Base-by-base conservation (phyloP, 1,140 invertebrate species). In the Macrobrachium rosenbergii region DNA sequence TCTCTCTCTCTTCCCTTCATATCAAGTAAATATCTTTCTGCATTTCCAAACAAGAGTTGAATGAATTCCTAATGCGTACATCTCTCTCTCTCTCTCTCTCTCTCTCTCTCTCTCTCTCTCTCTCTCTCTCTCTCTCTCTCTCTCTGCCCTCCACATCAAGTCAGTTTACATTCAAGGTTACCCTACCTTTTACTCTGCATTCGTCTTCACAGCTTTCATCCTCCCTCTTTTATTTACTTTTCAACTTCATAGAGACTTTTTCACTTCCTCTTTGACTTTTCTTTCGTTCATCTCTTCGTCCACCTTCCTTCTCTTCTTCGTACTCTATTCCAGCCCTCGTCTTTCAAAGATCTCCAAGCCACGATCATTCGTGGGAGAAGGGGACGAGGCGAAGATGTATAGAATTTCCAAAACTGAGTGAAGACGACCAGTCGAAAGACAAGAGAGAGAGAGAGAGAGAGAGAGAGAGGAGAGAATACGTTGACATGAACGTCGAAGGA, bases 71-170 rank as follows among this genome's bases (percentile, higher is more conserved):
- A n/a, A 37, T 72, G 67, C 21, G 67, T 60, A n/a, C 28, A n/a
- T 59, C 19, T 79, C 45, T 60, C 45, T 79, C 52, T 58, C 45
- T 79, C 45, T 79, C 17, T 37, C 72, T 75, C 72, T 43, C n/a
- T 75, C 72, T 75, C 28, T 75, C 72, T 75, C 28, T 37, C 72
- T 75, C 72, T 75, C 72, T 37, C 72, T 75, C n/a, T 75, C 72
- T 75, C 72, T 75, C 72, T 75, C 72, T 75, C 28, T 75, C n/a
- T 75, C 28, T 75, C 72, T 75, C 72, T 23, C 72, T 75, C 72
- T 75, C 72, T 37, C 5, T 37, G 17, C 72, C 45, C 72, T 75
- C 16, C 45, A 23, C 72, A 37, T 75, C 2, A 75, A 21, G 23
- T 43, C 72, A 8, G 7, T 43, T 17, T 37, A 37, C 72, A 23